phyloP scores from a whole-genome alignment of 2,797 vertebrate genomes.

The Microcaecilia unicolor region DNA sequence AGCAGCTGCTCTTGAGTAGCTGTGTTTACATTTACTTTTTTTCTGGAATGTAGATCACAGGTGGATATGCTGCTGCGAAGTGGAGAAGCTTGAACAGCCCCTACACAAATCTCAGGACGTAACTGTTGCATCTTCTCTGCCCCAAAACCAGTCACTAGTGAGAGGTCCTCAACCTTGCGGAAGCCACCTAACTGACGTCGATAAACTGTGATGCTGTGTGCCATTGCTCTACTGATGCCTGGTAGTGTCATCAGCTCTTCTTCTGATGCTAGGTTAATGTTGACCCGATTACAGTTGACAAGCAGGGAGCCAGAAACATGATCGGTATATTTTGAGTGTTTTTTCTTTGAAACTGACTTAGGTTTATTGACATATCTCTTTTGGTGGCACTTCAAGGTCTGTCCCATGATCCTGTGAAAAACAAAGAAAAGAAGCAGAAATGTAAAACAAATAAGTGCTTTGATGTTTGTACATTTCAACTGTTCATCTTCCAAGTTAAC shows the following conservation, averaged over 20 bases:
- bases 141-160: constrained; percentile 10
- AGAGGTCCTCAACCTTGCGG: constrained; percentile 17
- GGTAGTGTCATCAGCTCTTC: constrained; percentile 22
- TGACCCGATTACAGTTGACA: neutral
- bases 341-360: neutral
- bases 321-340: neutral
- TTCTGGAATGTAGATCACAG: neutral
- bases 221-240: constrained; percentile 4
- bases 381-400: constrained; percentile 1
- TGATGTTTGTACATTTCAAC: too few species aligned
- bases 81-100: too few species aligned
- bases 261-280: constrained; percentile 16
- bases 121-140: constrained; percentile 9
- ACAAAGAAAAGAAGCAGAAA: neutral
- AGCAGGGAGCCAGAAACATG: neutral
- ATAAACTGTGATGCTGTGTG: constrained; percentile 8
- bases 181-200: constrained; percentile 9
- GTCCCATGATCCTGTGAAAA: neutral
- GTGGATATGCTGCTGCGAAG: neutral
- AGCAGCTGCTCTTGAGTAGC: neutral
- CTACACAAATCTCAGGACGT: constrained; percentile 9
- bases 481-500: too few species aligned
- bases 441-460: too few species aligned
- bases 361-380: neutral
- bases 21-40: neutral